A percentile compares a stretch with the other conserved stretches of the same genome.
phyloP scores from a whole-genome alignment of 2,888 invertebrate genomes.

The Clitarchus hookeri region DNA sequence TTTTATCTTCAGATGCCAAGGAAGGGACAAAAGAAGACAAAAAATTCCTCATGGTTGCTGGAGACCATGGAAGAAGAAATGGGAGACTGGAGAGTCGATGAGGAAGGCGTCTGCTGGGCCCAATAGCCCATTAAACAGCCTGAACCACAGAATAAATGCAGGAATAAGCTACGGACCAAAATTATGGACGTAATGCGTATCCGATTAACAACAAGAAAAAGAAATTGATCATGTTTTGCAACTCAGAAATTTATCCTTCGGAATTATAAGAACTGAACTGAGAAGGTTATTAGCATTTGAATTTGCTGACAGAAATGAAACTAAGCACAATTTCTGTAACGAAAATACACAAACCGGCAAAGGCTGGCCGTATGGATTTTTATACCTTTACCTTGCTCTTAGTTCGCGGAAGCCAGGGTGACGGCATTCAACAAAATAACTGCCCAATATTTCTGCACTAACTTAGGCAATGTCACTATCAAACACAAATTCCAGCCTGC shows the following conservation, averaged over 20 bases:
- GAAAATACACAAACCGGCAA: conserved; percentile 45
- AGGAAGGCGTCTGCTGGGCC: not conserved
- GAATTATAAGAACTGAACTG: conserved; percentile 40
- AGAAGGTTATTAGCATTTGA: conserved; percentile 44
- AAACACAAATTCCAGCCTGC: conserved; percentile 43
- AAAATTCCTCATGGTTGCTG: not conserved
- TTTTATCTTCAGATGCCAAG: not conserved
- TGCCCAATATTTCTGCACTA: conserved; percentile 45
- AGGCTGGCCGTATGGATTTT: conserved; percentile 47
- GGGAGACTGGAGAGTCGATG: not conserved
- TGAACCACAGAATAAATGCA: not conserved
- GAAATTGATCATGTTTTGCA: conserved; percentile 42
- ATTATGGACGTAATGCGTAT: conserved; percentile 40
- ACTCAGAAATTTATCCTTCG: conserved; percentile 44
- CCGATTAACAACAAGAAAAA: conserved; percentile 45
- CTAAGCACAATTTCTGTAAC: conserved; percentile 45
- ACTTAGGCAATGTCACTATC: conserved; percentile 44
- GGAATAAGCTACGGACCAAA: not conserved
- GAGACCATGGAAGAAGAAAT: not conserved
- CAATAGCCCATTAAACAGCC: not conserved
- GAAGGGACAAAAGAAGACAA: not conserved
- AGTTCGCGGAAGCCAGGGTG: conserved; percentile 46
- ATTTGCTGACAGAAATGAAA: conserved; percentile 44
- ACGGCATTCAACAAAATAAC: conserved; percentile 47
- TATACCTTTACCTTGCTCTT: conserved; percentile 43